These are phyloP conservation scores for Papilio protenor DNA, from an alignment of 2,888 invertebrate genomes.

Conservation along the genomic window DNA sequence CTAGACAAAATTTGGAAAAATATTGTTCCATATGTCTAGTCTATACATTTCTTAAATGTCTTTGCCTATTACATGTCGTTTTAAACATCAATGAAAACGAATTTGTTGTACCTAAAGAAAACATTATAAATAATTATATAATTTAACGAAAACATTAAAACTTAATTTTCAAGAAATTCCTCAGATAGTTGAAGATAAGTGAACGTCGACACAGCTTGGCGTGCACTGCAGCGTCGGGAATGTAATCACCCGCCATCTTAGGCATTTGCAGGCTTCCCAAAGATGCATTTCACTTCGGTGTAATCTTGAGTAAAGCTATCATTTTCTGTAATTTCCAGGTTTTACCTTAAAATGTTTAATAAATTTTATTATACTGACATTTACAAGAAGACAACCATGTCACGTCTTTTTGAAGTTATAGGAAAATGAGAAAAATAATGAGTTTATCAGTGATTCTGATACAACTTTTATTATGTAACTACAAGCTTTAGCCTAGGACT, in stretches of 20 bases:
- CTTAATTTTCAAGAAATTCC: slow-evolving; percentile 12
- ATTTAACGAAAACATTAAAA: background rate
- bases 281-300: background rate
- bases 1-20: too few relatives aligned
- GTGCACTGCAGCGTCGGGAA: slow-evolving; percentile 30
- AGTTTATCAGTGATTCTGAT: too few relatives aligned
- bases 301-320: background rate
- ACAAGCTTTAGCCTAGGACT: too few relatives aligned
- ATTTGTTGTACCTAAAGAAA: background rate
- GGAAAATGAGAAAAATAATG: too few relatives aligned
- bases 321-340: background rate
- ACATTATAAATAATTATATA: background rate
- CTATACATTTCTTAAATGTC: too few relatives aligned
- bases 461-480: too few relatives aligned
- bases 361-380: background rate
- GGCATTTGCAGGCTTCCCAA: slow-evolving; percentile 2
- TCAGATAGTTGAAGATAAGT: slow-evolving; percentile 8
- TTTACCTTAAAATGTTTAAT: background rate
- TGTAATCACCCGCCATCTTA: slow-evolving; percentile 9
- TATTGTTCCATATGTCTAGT: too few relatives aligned
- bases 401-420: too few relatives aligned
- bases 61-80: too few relatives aligned
- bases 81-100: too few relatives aligned
- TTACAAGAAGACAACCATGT: too few relatives aligned
- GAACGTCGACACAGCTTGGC: slow-evolving; percentile 19